Evolutionary conservation across 2,797 vertebrate genomes (phyloP).

Genomic region (Myoxocephalus aenaeus): DNA sequence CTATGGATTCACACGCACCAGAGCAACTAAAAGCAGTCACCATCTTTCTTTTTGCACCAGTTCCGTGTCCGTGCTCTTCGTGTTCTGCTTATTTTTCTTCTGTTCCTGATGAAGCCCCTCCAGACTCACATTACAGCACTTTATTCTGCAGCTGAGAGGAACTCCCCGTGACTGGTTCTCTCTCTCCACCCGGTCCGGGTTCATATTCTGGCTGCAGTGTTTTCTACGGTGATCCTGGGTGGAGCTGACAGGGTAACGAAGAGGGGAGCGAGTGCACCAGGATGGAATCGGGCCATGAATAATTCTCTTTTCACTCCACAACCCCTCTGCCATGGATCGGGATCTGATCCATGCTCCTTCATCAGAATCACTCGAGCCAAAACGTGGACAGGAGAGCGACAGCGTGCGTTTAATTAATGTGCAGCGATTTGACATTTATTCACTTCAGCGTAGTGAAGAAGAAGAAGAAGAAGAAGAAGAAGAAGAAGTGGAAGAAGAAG

Average conservation of each 20-base stretch:
- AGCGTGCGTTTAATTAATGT: constrained; percentile 44
- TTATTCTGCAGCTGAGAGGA: too few relatives aligned
- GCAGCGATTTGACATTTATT: constrained; percentile 48
- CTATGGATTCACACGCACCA: too few relatives aligned
- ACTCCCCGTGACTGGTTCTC: too few relatives aligned
- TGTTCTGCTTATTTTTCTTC: too few relatives aligned
- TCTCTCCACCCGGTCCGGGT: too few relatives aligned
- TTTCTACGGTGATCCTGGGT: not conserved
- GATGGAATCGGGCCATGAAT: constrained; percentile 16
- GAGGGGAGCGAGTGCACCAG: not conserved
- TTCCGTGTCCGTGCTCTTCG: too few relatives aligned
- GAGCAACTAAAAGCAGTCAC: too few relatives aligned
- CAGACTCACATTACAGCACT: too few relatives aligned
- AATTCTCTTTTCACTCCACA: constrained; percentile 11
- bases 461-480: not conserved
- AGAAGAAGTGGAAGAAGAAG: too few relatives aligned
- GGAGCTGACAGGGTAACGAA: not conserved
- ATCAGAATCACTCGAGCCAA: constrained; percentile 20
- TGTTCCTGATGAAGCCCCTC: too few relatives aligned
- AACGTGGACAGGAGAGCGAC: constrained; percentile 12
- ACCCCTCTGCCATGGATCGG: constrained; percentile 1
- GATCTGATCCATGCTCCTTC: not conserved
- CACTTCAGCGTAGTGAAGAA: not conserved
- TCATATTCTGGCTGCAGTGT: not conserved
- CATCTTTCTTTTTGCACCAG: too few relatives aligned